phyloP scores from a whole-genome alignment of 2,797 vertebrate genomes.

The Triplophysa bombifrons region DNA sequence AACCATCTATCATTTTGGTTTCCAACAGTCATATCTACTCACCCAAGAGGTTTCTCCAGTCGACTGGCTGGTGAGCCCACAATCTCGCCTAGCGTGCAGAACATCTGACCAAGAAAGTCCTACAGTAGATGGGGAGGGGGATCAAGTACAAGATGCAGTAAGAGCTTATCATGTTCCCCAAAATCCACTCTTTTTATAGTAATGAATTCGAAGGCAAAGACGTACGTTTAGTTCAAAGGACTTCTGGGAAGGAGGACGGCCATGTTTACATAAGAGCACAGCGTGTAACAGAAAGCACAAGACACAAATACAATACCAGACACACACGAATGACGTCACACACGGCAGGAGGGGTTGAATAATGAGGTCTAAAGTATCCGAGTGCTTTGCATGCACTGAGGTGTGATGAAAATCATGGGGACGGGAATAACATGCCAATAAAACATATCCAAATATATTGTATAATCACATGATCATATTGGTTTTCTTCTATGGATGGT shows the following conservation, averaged over 20 bases:
- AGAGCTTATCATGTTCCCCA: conserved; percentile 30
- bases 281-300: conserved; percentile 79
- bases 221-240: conserved; percentile 81
- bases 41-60: conserved; percentile 92
- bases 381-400: conserved; percentile 25
- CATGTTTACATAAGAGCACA: conserved; percentile 70
- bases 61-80: conserved; percentile 93
- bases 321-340: conserved; percentile 63
- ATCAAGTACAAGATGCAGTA: conserved; percentile 20
- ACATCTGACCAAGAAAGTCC: conserved; percentile 96
- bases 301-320: conserved; percentile 65
- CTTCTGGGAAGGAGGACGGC: conserved; percentile 76
- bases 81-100: conserved; percentile 95
- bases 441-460: conserved; percentile 72
- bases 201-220: conserved; percentile 53
- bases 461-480: conserved; percentile 61
- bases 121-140: conserved; percentile 56
- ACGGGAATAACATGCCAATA: conserved; percentile 68
- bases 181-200: conserved; percentile 28
- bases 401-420: conserved; percentile 22
- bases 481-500: conserved; percentile 63
- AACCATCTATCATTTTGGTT: neutral
- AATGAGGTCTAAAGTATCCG: conserved; percentile 40
- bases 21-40: conserved; percentile 67
- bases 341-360: conserved; percentile 52